Conservation (phyloP, 2,113 vertebrate species). For the Zeus faber region DNA sequence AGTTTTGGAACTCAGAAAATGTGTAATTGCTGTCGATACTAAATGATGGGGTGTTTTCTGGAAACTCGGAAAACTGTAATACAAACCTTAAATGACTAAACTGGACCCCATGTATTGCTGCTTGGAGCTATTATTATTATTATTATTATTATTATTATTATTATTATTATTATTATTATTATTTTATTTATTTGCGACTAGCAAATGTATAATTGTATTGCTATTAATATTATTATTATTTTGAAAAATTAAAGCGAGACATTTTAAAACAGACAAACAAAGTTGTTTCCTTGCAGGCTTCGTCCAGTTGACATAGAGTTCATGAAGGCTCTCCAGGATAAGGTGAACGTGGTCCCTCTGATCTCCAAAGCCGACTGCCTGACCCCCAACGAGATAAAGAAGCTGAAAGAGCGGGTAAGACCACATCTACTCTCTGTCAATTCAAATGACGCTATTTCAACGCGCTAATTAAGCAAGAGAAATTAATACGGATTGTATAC, state of each 20-base stretch:
- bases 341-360: constrained; percentile 91
- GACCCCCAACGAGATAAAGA: constrained; percentile 84
- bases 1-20: too few species aligned
- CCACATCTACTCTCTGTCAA: too few species aligned
- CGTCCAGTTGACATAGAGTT: constrained; percentile 90
- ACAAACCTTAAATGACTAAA: too few species aligned
- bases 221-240: neutral
- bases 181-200: neutral
- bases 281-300: constrained; percentile 66
- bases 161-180: neutral
- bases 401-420: constrained; percentile 87
- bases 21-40: too few species aligned
- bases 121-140: too few species aligned
- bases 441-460: too few species aligned
- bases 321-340: constrained; percentile 92
- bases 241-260: neutral
- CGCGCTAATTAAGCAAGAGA: too few species aligned
- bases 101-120: too few species aligned
- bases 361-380: constrained; percentile 92
- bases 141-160: neutral
- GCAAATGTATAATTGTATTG: neutral
- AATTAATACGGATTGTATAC: too few species aligned
- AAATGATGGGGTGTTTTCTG: too few species aligned
- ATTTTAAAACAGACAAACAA: neutral
- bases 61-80: too few species aligned